Evolutionary conservation across 2,113 vertebrate genomes (phyloP).

Genomic region (Ascaphus truei): DNA sequence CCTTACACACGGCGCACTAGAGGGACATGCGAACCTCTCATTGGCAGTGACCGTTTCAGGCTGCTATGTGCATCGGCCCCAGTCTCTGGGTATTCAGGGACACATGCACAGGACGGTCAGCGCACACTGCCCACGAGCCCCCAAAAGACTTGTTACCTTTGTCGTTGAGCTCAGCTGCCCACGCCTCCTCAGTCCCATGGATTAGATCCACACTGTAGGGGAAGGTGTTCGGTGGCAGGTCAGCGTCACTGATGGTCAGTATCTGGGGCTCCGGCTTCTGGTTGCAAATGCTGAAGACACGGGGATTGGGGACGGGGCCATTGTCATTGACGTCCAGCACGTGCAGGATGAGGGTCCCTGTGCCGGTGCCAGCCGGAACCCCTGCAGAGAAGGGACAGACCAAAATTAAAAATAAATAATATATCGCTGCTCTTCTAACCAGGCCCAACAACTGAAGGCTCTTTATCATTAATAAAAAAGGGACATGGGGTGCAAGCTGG

Average conservation of each 20-base stretch:
- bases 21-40: too few species aligned
- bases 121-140: too few species aligned
- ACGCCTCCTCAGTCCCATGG: constrained; percentile 60
- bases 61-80: too few species aligned
- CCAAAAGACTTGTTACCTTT: constrained; percentile 48
- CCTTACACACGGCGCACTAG: too few species aligned
- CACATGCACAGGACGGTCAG: too few species aligned
- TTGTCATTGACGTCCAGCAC: constrained; percentile 66
- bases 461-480: too few species aligned
- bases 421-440: too few species aligned
- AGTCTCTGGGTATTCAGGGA: too few species aligned
- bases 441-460: too few species aligned
- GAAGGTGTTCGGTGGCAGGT: constrained; percentile 61
- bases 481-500: too few species aligned
- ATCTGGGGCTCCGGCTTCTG: constrained; percentile 52
- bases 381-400: constrained; percentile 46
- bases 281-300: constrained; percentile 62
- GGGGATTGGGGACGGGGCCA: constrained; percentile 53
- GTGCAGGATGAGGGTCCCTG: constrained; percentile 61
- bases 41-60: too few species aligned
- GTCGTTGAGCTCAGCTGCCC: constrained; percentile 62
- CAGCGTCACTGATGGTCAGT: constrained; percentile 69
- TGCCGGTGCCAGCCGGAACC: constrained; percentile 55
- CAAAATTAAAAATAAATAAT: too few species aligned
- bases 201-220: constrained; percentile 70